Percentiles rank a stretch among this genome's conserved stretches.
phyloP scores from a whole-genome alignment of 1,140 invertebrate genomes.

The Megalonaias nervosa region DNA sequence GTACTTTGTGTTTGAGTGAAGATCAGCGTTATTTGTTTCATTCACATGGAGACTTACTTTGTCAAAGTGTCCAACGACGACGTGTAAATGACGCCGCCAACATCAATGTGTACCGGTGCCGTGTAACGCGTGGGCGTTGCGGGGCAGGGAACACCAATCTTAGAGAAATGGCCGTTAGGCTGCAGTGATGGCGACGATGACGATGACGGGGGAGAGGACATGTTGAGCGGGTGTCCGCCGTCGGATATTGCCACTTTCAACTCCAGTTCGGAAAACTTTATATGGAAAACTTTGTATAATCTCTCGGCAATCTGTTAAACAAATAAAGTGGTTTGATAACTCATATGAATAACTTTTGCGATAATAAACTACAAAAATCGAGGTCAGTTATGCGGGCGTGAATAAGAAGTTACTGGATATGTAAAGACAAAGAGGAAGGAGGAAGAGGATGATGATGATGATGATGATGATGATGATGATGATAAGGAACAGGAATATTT shows the following conservation, averaged over 20 bases:
- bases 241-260: slow-evolving; percentile 23
- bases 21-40: no score
- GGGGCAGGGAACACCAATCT: slow-evolving; percentile 89
- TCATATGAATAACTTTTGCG: no score
- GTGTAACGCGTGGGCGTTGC: slow-evolving; percentile 92
- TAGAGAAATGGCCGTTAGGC: slow-evolving; percentile 54
- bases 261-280: slow-evolving; percentile 18
- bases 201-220: slow-evolving; percentile 13
- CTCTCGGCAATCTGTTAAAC: no score
- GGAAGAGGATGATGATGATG: no score
- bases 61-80: slow-evolving; percentile 96
- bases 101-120: slow-evolving; percentile 97
- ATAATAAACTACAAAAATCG: no score
- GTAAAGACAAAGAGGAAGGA: no score
- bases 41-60: slow-evolving; percentile 80
- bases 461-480: no score
- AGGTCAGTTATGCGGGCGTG: no score
- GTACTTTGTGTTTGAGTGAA: no score
- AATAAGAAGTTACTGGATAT: no score
- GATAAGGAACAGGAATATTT: no score
- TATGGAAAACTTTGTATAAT: background rate
- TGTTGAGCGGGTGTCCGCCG: slow-evolving; percentile 5
- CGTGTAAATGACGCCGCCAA: slow-evolving; percentile 97
- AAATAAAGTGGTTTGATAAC: no score
- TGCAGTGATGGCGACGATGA: slow-evolving; percentile 18